Conservation (phyloP, 2,888 invertebrate species). For the Eremobia ochroleuca region DNA sequence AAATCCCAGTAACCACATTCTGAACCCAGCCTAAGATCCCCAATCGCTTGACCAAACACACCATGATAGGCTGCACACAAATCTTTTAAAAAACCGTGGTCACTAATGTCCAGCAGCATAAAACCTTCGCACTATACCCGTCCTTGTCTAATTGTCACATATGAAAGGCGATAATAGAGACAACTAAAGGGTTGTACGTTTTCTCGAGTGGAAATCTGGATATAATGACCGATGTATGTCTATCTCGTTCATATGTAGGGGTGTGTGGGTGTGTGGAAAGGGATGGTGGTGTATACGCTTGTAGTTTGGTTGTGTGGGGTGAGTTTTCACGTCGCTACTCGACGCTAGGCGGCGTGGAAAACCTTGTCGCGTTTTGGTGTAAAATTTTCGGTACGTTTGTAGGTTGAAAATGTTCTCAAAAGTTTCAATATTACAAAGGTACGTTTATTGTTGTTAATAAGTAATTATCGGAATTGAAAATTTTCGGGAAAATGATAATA, state of each 20-base stretch:
- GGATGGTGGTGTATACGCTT: slow-evolving; percentile 79
- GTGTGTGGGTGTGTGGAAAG: slow-evolving; percentile 85
- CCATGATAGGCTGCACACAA: slow-evolving; percentile 81
- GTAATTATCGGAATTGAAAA: too few species aligned
- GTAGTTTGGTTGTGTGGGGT: slow-evolving; percentile 75
- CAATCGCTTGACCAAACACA: slow-evolving; percentile 81
- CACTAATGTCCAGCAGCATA: slow-evolving; percentile 83
- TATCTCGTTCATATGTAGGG: slow-evolving; percentile 88
- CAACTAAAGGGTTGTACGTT: slow-evolving; percentile 87
- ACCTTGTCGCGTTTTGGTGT: slow-evolving; percentile 45
- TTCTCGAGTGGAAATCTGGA: slow-evolving; percentile 85
- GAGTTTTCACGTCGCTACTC: slow-evolving; percentile 84
- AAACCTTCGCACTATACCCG: slow-evolving; percentile 75
- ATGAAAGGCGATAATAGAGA: slow-evolving; percentile 85
- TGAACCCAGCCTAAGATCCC: slow-evolving; percentile 65
- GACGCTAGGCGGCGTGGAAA: slow-evolving; percentile 87
- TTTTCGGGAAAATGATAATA: not conserved
- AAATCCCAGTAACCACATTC: slow-evolving; percentile 29
- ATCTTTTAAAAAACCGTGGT: slow-evolving; percentile 81
- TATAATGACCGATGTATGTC: slow-evolving; percentile 84
- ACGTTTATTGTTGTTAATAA: not conserved
- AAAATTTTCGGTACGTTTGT: slow-evolving; percentile 45
- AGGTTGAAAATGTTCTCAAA: slow-evolving; percentile 48
- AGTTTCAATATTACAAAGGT: slow-evolving; percentile 31
- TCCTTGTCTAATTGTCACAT: slow-evolving; percentile 81